A percentile compares a stretch with the other conserved stretches of the same genome.
Evolutionary conservation across 1,140 invertebrate species (phyloP).

Genomic region (Drosophila pseudoananassae): DNA sequence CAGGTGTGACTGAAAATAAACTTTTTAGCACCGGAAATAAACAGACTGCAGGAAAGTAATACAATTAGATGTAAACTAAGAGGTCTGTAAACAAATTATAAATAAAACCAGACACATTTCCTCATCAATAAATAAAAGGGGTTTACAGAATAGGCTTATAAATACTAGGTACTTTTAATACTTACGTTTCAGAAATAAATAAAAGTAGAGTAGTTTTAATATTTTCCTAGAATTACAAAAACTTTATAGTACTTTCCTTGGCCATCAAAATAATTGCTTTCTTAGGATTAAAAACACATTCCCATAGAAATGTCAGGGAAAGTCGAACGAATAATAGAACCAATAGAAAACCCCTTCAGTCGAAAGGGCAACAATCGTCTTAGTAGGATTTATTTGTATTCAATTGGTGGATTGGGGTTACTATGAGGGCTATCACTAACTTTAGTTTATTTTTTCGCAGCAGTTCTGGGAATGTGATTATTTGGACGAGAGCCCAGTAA

Average conservation of each 20-base stretch:
- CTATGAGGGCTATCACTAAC: constrained; percentile 17
- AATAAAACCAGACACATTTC: constrained; percentile 2
- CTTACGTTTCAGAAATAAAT: no score
- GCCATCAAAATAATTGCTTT: constrained; percentile 28
- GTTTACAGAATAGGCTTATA: no score
- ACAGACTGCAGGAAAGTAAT: constrained; percentile 4
- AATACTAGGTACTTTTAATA: no score
- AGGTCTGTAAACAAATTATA: constrained; percentile 1
- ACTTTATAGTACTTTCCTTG: background rate
- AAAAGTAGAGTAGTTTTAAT: no score
- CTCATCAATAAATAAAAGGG: background rate
- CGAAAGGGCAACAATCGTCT: constrained; percentile 8
- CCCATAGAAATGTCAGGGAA: constrained; percentile 1
- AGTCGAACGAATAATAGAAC: background rate
- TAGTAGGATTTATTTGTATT: constrained; percentile 29
- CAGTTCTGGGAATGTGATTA: constrained; percentile 21
- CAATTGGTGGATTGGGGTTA: constrained; percentile 26
- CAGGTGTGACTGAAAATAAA: constrained; percentile 23
- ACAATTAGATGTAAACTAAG: background rate
- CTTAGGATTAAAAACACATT: constrained; percentile 19
- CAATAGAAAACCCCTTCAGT: constrained; percentile 23
- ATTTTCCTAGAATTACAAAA: background rate
- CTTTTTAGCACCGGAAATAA: constrained; percentile 32
- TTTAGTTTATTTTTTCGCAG: constrained; percentile 5
- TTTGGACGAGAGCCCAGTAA: constrained; percentile 15